Evolutionary conservation across 2,113 vertebrate genomes (phyloP), one percentile per base, ranked within the genome.

Genomic region (Alligator sinensis): DNA sequence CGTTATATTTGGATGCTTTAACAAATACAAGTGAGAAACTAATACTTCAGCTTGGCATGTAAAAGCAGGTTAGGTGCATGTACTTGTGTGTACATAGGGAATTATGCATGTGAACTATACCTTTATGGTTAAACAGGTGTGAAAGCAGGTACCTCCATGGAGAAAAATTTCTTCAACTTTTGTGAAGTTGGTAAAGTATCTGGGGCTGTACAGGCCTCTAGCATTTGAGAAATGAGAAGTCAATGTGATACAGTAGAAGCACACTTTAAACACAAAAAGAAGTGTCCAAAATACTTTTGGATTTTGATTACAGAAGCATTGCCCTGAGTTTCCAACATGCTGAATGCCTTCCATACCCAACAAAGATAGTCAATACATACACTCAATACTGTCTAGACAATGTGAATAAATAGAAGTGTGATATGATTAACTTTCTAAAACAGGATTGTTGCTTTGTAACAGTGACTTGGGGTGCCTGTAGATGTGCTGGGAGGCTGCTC

Each of bases 181-280:
- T 22, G 0, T 30, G 4, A 6, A 38, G 38, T 28, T 55, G 11
- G 28, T 7, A 25, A 88, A 57, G 17, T 57, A 4, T 54, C 25
- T 19, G 2, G 2, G 61, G 38, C n/a, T 74, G 10, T 5, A 9
- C 64, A 0, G 0, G 24, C 81, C 47, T 47, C 47, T 47, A 47
- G 47, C 47, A 2, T 8, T 6, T 47, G 47, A 9, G 47, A 47
- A 47, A 47, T 47, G 47, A 47, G 47, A 47, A 9, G 47, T 47
- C 47, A 47, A 47, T 78, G 4, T 18, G 66, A 55, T 64, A 12
- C 12, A 3, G 1, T 6, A 2, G 6, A 47, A 57, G 6, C 27
- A 77, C 77, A 28, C 2, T 12, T n/a, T 17, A 13, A 57, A 4
- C 0, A 0, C 22, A 54, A 21, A 83, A 89, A 92, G 22, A 18